Evolutionary conservation across 2,797 vertebrate species (phyloP), one percentile per base, ranked within the genome.

Genomic region (Gadopsis marmoratus): DNA sequence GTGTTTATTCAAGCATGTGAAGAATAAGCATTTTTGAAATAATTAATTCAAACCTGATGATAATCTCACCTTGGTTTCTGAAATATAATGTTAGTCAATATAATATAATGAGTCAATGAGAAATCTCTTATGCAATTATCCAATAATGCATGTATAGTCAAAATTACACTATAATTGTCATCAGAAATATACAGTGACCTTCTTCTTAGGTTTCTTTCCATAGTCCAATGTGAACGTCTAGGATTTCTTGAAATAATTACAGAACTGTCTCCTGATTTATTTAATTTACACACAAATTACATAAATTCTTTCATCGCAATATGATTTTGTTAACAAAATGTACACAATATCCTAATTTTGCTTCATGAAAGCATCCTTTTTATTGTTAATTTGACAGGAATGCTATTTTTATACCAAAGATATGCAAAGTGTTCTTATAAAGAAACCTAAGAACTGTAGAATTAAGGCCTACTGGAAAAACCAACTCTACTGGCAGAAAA

Each of bases 1-100:
- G 7, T 71, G 37, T 71, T 56, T 43, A 50, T 73, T 56, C 37
- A 66, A 50, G 35, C 48, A 64, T 21, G 59, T 64, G n/a, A n/a
- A 56, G 4, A 48, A 59, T 43, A 21, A n/a, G 5, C 51, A 13
- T 14, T 70, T 66, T 71, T 33, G 1, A n/a, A 74, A 62, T 31
- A 10, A 23, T 33, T 17, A 0, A 33, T 50, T 39, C 6, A 48
- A 50, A 51, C 11, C 16, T 26, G 43, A 59, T 54, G 7, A 17
- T 50, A 33, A 23, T 51, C 16, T 41, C 16, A n/a, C 12, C 33
- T 50, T 41, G 6, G 45, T 63, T 31, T 65, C 6, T 60, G n/a
- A 59, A 23, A 37, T 63, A 0, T 63, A 13, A 39, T 13, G 8
- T 55, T 10, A 47, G 3, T 66, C 41, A 41, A 31, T n/a, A 26